Evolutionary conservation across 2,888 invertebrate species (phyloP), one percentile per base, ranked within the genome.

Genomic region (Agrotis puta): DNA sequence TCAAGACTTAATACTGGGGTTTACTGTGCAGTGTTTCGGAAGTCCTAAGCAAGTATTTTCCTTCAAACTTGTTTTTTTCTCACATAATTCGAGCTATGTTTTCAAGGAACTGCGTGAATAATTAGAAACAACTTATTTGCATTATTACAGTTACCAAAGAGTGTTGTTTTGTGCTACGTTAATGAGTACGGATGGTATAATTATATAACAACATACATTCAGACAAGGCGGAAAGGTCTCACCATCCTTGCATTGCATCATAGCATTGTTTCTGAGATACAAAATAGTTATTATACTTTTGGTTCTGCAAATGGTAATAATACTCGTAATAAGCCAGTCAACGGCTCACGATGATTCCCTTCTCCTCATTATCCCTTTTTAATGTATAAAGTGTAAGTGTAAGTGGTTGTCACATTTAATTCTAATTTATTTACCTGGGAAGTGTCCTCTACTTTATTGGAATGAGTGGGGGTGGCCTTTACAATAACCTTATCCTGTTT

Each of bases 401-500:
- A 6, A 22, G 39, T 59, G 20, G 24, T 47, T 20, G n/a, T 64
- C 39, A 22, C 54, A 50, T 33, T 59, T 56, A 20, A 13, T 47
- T 68, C 9, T 6, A 16, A 39, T 45, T 33, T 62, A 13, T 33
- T 22, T 13, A 56, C 20, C 24, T 39, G 20, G 16, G 16, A 5
- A 3, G 9, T 13, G 27, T 27, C 20, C 16, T 14, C 20, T 71
- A 24, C 24, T 50, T 54, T 39, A 50, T 33, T 20, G 51, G 11
- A 22, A 74, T 16, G 58, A 33, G 39, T 24, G 33, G 11, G 45
- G 47, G 9, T 24, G 24, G 53, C 45, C 53, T 63, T 77, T 58
- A 63, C 3, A 45, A 45, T 77, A 63, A 77, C 24, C 48, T 70
- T 63, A 76, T 76, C 62, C 56, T 58, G 57, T 76, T 61, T 33